Conservation (phyloP, 2,797 vertebrate species). For the Neostethus bicornis region DNA sequence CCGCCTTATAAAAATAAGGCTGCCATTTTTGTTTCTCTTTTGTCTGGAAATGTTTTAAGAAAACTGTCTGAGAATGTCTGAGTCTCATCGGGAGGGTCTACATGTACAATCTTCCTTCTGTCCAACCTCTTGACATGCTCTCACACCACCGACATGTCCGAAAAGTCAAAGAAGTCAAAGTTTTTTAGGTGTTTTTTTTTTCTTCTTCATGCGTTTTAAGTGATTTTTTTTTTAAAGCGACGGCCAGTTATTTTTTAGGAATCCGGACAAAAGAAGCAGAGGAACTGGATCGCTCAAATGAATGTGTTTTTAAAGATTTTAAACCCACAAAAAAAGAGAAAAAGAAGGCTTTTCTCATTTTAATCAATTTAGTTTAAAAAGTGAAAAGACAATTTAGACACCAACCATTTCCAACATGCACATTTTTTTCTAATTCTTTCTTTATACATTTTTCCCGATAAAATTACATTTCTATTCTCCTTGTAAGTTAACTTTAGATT, state of each 20-base stretch:
- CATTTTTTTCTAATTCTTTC: too few species aligned
- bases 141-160: slow-evolving; percentile 37
- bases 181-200: slow-evolving; percentile 31
- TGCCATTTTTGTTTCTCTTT: slow-evolving; percentile 99
- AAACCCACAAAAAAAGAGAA: too few species aligned
- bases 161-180: slow-evolving; percentile 61
- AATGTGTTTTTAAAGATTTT: too few species aligned
- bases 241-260: slow-evolving; percentile 44
- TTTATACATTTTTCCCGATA: too few species aligned
- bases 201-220: slow-evolving; percentile 20
- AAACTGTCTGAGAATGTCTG: slow-evolving; percentile 89
- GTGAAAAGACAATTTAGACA: too few species aligned
- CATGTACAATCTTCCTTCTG: slow-evolving; percentile 7
- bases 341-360: too few species aligned
- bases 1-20: slow-evolving; percentile 97
- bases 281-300: slow-evolving; percentile 3
- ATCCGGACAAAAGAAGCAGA: slow-evolving; percentile 55
- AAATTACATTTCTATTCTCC: too few species aligned
- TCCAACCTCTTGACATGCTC: slow-evolving; percentile 17
- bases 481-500: too few species aligned
- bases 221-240: slow-evolving; percentile 41
- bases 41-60: slow-evolving; percentile 96
- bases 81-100: slow-evolving; percentile 64
- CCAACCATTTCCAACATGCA: too few species aligned
- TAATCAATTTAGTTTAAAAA: too few species aligned